Percentiles rank a stretch among this genome's conserved stretches.
phyloP scores from a whole-genome alignment of 2,888 invertebrate species.

The Allygus modestus region DNA sequence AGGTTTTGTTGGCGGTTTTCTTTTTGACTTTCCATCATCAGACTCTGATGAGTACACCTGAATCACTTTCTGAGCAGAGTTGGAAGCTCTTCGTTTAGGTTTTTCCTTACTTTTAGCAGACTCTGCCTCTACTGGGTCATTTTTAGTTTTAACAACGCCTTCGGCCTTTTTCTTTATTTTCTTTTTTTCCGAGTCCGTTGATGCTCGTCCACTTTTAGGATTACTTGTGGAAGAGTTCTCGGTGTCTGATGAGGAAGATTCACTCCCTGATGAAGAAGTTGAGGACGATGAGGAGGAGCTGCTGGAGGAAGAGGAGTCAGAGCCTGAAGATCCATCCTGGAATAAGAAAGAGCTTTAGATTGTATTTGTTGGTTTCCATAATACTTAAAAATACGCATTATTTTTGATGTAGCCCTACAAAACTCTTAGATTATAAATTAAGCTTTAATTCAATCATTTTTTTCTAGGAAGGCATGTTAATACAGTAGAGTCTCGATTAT shows the following conservation, averaged over 20 bases:
- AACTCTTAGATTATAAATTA: no score
- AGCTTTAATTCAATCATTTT: no score
- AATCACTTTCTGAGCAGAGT: conserved; percentile 75
- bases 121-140: conserved; percentile 61
- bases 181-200: conserved; percentile 68
- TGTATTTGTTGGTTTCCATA: not conserved
- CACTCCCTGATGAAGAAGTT: conserved; percentile 71
- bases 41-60: conserved; percentile 79
- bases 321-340: conserved; percentile 69
- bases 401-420: no score
- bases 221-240: conserved; percentile 71
- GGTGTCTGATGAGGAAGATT: conserved; percentile 72
- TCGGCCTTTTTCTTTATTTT: conserved; percentile 68
- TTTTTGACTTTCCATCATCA: conserved; percentile 78
- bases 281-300: conserved; percentile 72
- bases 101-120: conserved; percentile 73
- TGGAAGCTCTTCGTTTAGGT: conserved; percentile 74
- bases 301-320: conserved; percentile 71
- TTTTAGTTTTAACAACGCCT: conserved; percentile 60
- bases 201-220: conserved; percentile 68
- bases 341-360: conserved; percentile 8
- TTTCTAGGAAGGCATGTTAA: no score
- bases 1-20: conserved; percentile 79
- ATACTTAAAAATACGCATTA: no score
- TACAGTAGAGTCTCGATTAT: no score